Evolutionary conservation across 2,888 invertebrate species (phyloP), one percentile per base, ranked within the genome.

Genomic region (Neoaliturus tenellus): DNA sequence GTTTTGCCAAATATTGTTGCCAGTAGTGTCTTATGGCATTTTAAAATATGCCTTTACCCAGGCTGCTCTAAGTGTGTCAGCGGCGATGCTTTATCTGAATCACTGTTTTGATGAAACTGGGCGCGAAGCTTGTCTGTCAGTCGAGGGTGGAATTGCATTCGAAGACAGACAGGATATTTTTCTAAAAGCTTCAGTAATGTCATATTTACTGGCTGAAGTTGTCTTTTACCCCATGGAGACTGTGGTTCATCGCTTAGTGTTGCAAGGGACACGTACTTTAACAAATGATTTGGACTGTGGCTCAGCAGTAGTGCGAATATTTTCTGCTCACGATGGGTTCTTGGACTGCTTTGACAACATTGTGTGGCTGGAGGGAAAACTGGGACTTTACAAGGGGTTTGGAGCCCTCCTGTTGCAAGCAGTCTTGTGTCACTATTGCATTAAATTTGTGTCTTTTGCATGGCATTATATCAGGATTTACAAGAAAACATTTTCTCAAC

Each of bases 211-310:
- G n/a, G 67, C 67, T 1, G 67, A 67, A 67, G 67, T 67, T 10
- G 67, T 67, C 31, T 67, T 67, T 31, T 67, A 20, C 67, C 67
- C 67, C n/a, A 31, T 67, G 35, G 67, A 67, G n/a, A 67, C 67
- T 31, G 31, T 67, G 1, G 67, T 67, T 5, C 67, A 67, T n/a
- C 67, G 67, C 28, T 31, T 67, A 20, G 35, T 67, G 4, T 14
- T 67, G 31, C 67, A 67, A 67, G 67, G 67, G 4, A 35, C 67
- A 4, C 67, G n/a, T 8, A 67, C 31, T 17, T 12, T 67, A 14
- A 67, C 67, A 14, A 67, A 67, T 20, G 67, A 67, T 33, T 67
- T 67, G 67, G 67, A 67, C 67, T 67, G 67, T 31, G 67, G 67
- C 8, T 67, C 67, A n/a, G 31, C 67, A 4, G 67, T 67, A 0